Conservation (phyloP, 2,797 vertebrate genomes). For the Numenius phaeopus region DNA sequence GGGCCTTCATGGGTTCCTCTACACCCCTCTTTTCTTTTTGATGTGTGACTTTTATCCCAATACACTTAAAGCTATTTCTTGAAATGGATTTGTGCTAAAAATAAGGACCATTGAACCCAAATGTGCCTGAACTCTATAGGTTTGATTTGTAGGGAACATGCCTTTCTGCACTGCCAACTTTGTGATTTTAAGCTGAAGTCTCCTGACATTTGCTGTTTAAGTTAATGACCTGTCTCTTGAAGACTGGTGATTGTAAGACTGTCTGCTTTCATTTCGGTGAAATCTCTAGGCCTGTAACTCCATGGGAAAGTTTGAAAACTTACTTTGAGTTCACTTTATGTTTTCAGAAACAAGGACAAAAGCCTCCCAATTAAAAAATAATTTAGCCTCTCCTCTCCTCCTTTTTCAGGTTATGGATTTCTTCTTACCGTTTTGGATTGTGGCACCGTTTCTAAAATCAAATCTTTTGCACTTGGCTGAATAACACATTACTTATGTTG, state of each 20-base stretch:
- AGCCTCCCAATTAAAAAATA: background rate
- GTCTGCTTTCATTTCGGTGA: constrained; percentile 27
- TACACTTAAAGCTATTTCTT: constrained; percentile 28
- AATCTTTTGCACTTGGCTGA: background rate
- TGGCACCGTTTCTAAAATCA: background rate
- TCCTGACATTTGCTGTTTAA: constrained; percentile 56
- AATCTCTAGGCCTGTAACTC: constrained; percentile 1
- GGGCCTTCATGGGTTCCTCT: background rate
- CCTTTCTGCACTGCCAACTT: background rate
- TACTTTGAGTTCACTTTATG: background rate
- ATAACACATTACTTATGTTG: background rate
- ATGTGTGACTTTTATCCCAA: background rate
- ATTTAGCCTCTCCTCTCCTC: background rate
- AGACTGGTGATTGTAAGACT: constrained; percentile 33
- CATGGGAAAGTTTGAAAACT: constrained; percentile 15
- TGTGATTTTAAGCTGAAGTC: constrained; percentile 52
- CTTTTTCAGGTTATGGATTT: background rate
- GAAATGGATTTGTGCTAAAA: constrained; percentile 60
- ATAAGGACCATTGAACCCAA: constrained; percentile 46
- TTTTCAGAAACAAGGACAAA: background rate
- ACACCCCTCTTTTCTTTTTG: background rate
- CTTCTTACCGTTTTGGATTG: background rate
- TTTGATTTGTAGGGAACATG: constrained; percentile 51
- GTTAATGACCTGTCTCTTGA: constrained; percentile 30
- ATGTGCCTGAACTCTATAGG: constrained; percentile 10